These are phyloP conservation scores for Cataglyphis rosenhaueri DNA, from an alignment of 2,888 invertebrate genomes.

Conservation along the genomic window DNA sequence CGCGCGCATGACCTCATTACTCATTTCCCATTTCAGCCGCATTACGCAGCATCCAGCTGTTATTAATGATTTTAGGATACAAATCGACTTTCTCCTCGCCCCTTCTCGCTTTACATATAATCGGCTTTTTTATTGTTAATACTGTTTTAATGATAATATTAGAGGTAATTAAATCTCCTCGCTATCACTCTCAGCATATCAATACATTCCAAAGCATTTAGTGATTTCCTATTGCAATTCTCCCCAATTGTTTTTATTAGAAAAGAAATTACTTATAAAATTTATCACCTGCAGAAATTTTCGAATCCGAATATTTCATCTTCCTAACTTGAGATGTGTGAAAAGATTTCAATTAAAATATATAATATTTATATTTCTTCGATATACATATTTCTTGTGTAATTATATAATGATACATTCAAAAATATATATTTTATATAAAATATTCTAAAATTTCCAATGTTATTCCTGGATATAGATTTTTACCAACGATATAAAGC, in stretches of 20 bases:
- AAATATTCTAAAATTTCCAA: not conserved
- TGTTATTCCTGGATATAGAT: not conserved
- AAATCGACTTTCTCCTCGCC: conserved; percentile 44
- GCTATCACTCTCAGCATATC: not conserved
- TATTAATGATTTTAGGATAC: conserved; percentile 72
- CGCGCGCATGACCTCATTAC: conserved; percentile 69
- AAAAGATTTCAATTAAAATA: not conserved
- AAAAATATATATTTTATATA: not conserved
- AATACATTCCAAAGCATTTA: not conserved
- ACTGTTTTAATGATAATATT: conserved; percentile 1
- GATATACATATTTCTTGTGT: not conserved
- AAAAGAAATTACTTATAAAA: not conserved
- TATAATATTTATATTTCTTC: not conserved
- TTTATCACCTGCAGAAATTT: not conserved
- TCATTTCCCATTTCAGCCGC: conserved; percentile 72
- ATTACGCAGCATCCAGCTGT: conserved; percentile 70
- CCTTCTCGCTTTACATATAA: not conserved
- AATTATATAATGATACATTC: not conserved
- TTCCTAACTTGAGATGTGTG: not conserved
- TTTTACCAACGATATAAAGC: not conserved
- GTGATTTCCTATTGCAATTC: not conserved
- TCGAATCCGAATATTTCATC: not conserved
- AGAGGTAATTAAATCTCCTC: not conserved
- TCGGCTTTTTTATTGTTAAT: conserved; percentile 37
- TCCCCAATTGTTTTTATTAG: conserved; percentile 19